Evolutionary conservation across 2,113 vertebrate species (phyloP).

Genomic region (Barbus barbus): DNA sequence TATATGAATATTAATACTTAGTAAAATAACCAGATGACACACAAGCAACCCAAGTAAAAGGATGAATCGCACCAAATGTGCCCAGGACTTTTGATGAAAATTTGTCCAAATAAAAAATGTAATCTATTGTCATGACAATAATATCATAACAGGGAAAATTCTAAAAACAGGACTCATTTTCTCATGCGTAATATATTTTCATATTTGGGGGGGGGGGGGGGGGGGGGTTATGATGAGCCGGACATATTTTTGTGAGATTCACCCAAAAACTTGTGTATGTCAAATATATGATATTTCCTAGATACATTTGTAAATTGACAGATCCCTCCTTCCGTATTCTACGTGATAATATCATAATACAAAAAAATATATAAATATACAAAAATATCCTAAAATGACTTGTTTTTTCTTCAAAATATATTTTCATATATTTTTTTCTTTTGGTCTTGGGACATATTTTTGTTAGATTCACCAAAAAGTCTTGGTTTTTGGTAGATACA

Average conservation of each 20-base stretch:
- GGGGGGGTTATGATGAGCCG: too few relatives aligned
- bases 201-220: too few relatives aligned
- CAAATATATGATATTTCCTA: not conserved
- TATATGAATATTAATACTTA: conserved; percentile 7
- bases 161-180: too few relatives aligned
- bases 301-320: conserved; percentile 6
- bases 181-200: not conserved
- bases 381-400: not conserved
- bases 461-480: not conserved
- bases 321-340: conserved; percentile 15
- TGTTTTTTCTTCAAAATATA: not conserved
- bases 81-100: not conserved
- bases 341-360: not conserved
- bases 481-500: not conserved
- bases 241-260: not conserved
- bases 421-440: not conserved
- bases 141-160: not conserved
- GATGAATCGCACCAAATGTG: not conserved
- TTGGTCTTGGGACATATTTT: not conserved
- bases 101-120: not conserved
- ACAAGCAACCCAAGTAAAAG: not conserved
- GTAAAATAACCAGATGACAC: not conserved
- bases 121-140: not conserved
- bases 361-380: not conserved
- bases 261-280: not conserved